These are phyloP conservation scores for Hippopotamyrus pictus DNA, from an alignment of 2,797 vertebrate genomes.

Conservation along the genomic window DNA sequence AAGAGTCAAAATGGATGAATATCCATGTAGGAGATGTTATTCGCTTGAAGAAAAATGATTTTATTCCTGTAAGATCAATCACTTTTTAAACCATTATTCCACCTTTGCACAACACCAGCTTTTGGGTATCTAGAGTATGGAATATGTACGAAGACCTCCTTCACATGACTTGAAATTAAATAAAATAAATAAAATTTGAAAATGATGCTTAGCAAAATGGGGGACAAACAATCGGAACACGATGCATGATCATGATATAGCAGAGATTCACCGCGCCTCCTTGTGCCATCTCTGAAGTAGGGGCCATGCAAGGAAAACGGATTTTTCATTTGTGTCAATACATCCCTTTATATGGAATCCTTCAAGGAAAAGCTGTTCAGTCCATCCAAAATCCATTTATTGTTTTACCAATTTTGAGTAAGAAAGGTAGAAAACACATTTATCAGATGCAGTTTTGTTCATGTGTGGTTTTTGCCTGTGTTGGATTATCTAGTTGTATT, in stretches of 20 bases:
- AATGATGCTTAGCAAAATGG: neutral
- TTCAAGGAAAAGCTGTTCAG: neutral
- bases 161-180: neutral
- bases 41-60: slow-evolving; percentile 66
- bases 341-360: neutral
- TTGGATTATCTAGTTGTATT: neutral
- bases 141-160: neutral
- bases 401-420: neutral
- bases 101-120: neutral
- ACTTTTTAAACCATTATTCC: neutral
- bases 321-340: neutral
- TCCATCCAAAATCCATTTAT: neutral
- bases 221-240: neutral
- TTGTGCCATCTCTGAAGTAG: neutral
- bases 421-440: neutral
- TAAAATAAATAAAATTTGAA: neutral
- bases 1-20: slow-evolving; percentile 60
- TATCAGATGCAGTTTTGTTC: neutral
- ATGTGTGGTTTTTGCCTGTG: neutral
- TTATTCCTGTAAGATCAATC: slow-evolving; percentile 58
- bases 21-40: slow-evolving; percentile 68
- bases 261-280: neutral
- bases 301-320: neutral
- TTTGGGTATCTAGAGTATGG: neutral
- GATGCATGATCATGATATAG: neutral